Base-by-base conservation (phyloP, 1,140 invertebrate species). In the Octopus sinensis region DNA sequence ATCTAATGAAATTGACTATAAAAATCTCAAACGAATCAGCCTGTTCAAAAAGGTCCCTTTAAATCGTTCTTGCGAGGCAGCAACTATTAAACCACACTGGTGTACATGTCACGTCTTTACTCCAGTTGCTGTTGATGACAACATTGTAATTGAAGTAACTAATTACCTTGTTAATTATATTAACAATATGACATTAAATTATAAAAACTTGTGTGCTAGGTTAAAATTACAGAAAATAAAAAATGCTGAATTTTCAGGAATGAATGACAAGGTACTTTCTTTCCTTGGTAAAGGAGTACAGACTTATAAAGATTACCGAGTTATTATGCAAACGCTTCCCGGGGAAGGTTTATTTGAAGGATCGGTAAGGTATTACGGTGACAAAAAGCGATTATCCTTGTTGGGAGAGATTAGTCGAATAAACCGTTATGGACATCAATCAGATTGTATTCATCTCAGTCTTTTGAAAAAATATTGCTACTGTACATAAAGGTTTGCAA, bases 21-120 rank as follows among this genome's bases (percentile, higher is more conserved):
- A 86, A 6, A 79, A 71, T 6, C 79, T 88, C 7, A 79, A 90
- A 79, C 90, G 89, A 9, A 88, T 91, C 0, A 92, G 90, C 78
- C 84, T 92, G 2, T 89, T 92, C 54, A 82, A 86, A 54, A 86
- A 89, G 80, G 89, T 92, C 73, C 90, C 92, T 0, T 23, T 79
- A 10, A 82, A 86, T n/a, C 83, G 92, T 80, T 88, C 88, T 51
- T 92, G 92, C 85, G 84, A 88, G 52, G 78, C 85, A 7, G 91
- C 91, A 0, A 84, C 86, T 5, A 91, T 92, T 73, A 84, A 89
- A 4, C 87, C 89, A 54, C 91, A 92, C 80, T 92, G 90, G 88
- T 92, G 91, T 82, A 88, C 90, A 78, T 92, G 91, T 75, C 62
- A 68, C 12, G 12, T 13, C 12, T 12, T 13, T 12, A 68, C 12